phyloP scores from a whole-genome alignment of 2,113 vertebrate genomes.

The Macaca mulatta region DNA sequence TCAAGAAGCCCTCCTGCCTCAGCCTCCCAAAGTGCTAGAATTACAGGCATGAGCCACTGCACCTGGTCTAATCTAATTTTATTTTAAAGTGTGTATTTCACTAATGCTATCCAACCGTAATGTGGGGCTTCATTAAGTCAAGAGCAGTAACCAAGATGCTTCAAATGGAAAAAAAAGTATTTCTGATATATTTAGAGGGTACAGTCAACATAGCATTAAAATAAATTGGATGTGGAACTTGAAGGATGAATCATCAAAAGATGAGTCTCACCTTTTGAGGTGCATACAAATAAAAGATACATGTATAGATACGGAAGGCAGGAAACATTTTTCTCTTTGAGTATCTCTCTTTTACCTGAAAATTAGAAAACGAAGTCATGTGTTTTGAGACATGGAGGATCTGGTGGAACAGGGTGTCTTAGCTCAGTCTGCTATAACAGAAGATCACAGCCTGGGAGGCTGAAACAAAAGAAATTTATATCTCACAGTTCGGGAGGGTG shows the following conservation, averaged over 20 bases:
- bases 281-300: neutral
- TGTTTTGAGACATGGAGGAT: neutral
- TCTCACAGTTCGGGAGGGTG: neutral
- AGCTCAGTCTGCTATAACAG: neutral
- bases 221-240: neutral
- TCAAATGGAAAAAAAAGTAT: neutral
- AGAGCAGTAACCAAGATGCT: neutral
- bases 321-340: neutral
- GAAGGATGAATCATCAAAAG: neutral
- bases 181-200: neutral
- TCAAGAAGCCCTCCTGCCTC: too few species aligned
- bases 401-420: neutral
- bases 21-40: too few species aligned
- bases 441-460: too few species aligned
- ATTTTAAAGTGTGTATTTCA: neutral
- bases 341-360: neutral
- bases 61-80: neutral
- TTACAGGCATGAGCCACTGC: too few species aligned
- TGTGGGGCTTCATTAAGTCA: neutral
- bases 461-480: neutral
- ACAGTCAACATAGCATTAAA: neutral
- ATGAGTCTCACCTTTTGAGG: neutral
- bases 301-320: neutral
- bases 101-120: neutral
- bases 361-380: neutral